These are phyloP conservation scores for Orussus abietinus DNA, from an alignment of 1,140 invertebrate species.

Conservation along the genomic window DNA sequence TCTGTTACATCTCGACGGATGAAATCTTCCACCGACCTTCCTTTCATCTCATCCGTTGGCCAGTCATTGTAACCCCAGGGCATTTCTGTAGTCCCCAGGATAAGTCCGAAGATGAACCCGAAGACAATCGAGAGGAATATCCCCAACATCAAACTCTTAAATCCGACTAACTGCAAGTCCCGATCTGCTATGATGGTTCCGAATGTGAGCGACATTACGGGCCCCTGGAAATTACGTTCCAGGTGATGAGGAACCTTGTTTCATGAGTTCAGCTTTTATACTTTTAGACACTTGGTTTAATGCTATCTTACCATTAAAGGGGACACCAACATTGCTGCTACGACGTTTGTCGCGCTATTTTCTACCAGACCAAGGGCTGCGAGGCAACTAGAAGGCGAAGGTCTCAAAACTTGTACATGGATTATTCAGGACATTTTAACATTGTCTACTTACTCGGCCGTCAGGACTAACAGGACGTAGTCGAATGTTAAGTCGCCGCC, in stretches of 20 bases:
- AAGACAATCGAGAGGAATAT: slow-evolving; percentile 69
- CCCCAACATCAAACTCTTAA: slow-evolving; percentile 66
- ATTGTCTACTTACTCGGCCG: slow-evolving; percentile 80
- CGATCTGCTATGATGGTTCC: slow-evolving; percentile 75
- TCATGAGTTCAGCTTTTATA: slow-evolving; percentile 5
- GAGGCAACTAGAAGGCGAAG: slow-evolving; percentile 51
- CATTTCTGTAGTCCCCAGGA: slow-evolving; percentile 68
- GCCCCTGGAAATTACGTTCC: slow-evolving; percentile 59
- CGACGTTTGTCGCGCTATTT: slow-evolving; percentile 76
- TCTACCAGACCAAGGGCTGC: slow-evolving; percentile 74
- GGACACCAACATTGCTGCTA: slow-evolving; percentile 84
- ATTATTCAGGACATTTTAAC: too few species aligned
- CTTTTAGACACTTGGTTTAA: not conserved
- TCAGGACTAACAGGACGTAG: slow-evolving; percentile 72
- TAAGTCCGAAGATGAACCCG: slow-evolving; percentile 76
- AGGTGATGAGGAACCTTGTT: slow-evolving; percentile 24
- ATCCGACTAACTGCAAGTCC: slow-evolving; percentile 60
- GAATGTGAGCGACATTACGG: slow-evolving; percentile 82
- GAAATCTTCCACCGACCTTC: slow-evolving; percentile 51
- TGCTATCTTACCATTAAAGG: slow-evolving; percentile 66
- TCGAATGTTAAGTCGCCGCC: slow-evolving; percentile 81
- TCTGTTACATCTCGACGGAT: not conserved
- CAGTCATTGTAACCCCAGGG: slow-evolving; percentile 74
- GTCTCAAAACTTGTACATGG: too few species aligned
- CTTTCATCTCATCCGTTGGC: slow-evolving; percentile 81